Percentiles rank a stretch among this genome's conserved stretches.
phyloP scores from a whole-genome alignment of 1,140 invertebrate genomes.

The Trichonephila inaurata region DNA sequence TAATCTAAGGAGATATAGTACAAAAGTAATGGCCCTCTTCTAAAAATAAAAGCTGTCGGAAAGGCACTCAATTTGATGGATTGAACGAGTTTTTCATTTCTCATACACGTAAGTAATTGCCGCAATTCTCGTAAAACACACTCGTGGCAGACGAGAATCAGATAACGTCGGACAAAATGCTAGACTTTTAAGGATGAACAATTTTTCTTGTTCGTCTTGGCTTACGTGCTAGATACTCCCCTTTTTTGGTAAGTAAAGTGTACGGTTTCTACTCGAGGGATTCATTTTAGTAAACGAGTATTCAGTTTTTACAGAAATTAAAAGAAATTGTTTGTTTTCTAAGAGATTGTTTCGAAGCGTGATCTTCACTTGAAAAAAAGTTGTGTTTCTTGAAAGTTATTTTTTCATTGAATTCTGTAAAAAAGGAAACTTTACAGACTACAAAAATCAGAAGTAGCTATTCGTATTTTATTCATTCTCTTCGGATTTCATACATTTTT shows the following conservation, averaged over 20 bases:
- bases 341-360: too few species aligned
- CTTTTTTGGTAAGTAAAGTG: background rate
- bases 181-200: slow-evolving; percentile 40
- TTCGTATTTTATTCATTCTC: too few species aligned
- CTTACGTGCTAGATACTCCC: background rate
- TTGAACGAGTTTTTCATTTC: slow-evolving; percentile 51
- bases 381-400: too few species aligned
- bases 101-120: slow-evolving; percentile 56
- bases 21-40: slow-evolving; percentile 7
- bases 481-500: too few species aligned
- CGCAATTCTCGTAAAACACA: slow-evolving; percentile 65
- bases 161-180: slow-evolving; percentile 48
- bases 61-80: slow-evolving; percentile 39
- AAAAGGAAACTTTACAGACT: too few species aligned
- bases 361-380: too few species aligned
- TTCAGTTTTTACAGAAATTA: background rate
- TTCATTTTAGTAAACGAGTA: background rate
- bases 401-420: too few species aligned
- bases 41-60: slow-evolving; percentile 46
- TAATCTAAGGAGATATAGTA: background rate
- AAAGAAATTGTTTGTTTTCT: background rate
- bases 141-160: slow-evolving; percentile 43
- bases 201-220: background rate
- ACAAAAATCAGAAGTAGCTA: too few species aligned
- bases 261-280: background rate